Conservation (phyloP, 2,888 invertebrate genomes). For the Idaea biselata region DNA sequence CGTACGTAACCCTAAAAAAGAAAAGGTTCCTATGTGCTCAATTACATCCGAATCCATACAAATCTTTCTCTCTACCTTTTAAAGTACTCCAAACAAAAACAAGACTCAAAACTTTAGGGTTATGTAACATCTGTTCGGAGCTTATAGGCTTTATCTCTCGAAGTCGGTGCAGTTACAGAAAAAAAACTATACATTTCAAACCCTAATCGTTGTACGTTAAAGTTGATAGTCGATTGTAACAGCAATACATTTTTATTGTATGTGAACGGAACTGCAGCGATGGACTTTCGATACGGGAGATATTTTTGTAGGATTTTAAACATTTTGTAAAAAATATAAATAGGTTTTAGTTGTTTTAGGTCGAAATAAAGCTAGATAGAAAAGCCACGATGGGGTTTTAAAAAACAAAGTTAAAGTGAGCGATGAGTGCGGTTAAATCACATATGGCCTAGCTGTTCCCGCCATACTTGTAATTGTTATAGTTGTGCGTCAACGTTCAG, state of each 20-base stretch:
- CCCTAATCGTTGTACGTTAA: conserved; percentile 2
- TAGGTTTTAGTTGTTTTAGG: not conserved
- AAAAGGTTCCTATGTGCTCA: no score
- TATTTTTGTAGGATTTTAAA: not conserved
- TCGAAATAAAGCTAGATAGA: not conserved
- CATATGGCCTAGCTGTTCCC: no score
- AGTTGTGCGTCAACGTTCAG: no score
- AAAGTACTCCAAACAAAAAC: not conserved
- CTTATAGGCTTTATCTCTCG: conserved; percentile 1
- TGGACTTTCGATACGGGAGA: not conserved
- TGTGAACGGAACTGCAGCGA: conserved; percentile 2
- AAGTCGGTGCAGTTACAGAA: not conserved
- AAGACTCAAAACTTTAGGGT: not conserved
- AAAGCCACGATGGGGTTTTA: no score
- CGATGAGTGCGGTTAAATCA: no score
- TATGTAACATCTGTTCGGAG: not conserved
- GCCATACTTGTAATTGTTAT: no score
- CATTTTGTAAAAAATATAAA: not conserved
- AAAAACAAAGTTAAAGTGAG: no score
- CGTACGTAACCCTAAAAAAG: no score
- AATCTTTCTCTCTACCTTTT: not conserved
- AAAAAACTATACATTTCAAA: not conserved
- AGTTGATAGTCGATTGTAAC: conserved; percentile 20
- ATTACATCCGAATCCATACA: no score
- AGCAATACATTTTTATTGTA: conserved; percentile 27